These are phyloP conservation scores for Eristalis arbustorum DNA, from an alignment of 2,888 invertebrate genomes.

Conservation along the genomic window DNA sequence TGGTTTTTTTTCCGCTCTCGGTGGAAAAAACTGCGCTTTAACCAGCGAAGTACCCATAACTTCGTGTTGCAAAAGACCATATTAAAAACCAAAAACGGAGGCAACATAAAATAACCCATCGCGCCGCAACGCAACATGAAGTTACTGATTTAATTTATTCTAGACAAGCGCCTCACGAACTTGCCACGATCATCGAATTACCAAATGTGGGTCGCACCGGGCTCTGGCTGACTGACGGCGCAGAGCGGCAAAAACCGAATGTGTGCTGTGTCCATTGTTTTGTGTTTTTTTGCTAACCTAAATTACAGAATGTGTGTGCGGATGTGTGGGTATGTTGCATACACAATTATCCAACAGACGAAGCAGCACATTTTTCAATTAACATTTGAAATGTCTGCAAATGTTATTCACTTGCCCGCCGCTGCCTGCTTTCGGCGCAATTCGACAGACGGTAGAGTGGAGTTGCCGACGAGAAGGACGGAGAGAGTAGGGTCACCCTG, in stretches of 20 bases:
- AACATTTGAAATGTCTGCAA: conserved; percentile 67
- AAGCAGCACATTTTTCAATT: conserved; percentile 62
- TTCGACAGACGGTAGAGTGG: not conserved
- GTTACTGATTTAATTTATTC: conserved; percentile 50
- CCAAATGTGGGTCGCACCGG: conserved; percentile 58
- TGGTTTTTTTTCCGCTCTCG: not conserved
- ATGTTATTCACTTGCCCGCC: conserved; percentile 64
- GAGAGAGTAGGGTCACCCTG: no score
- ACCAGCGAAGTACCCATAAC: conserved; percentile 21
- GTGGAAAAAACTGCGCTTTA: not conserved
- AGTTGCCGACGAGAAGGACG: not conserved
- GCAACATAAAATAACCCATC: not conserved
- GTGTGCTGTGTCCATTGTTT: conserved; percentile 29
- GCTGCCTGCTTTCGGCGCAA: not conserved
- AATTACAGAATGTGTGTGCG: conserved; percentile 33
- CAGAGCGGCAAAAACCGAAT: not conserved
- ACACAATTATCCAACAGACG: conserved; percentile 49
- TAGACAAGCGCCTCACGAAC: conserved; percentile 60
- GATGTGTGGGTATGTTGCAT: conserved; percentile 35
- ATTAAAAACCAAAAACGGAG: not conserved
- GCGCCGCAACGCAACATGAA: not conserved
- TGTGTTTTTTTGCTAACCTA: conserved; percentile 54
- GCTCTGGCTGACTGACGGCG: not conserved
- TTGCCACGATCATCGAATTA: conserved; percentile 65
- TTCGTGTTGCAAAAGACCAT: conserved; percentile 31